Evolutionary conservation across 2,113 vertebrate genomes (phyloP).

Genomic region (Ia io): DNA sequence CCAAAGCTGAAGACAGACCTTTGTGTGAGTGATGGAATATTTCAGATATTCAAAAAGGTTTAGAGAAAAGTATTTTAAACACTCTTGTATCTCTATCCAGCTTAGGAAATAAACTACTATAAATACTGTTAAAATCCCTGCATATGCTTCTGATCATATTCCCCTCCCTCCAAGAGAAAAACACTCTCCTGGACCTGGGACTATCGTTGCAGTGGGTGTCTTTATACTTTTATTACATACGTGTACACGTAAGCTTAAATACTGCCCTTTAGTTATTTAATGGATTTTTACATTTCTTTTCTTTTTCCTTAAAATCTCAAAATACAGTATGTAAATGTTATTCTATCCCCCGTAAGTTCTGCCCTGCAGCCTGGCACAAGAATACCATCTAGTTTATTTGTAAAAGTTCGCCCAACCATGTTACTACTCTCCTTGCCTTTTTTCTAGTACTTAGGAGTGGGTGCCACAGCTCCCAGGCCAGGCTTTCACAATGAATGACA

Average conservation of each 20-base stretch:
- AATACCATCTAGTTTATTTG: background rate
- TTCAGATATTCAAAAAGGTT: background rate
- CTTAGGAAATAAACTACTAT: background rate
- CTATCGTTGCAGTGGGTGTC: background rate
- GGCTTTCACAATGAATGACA: background rate
- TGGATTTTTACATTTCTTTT: background rate
- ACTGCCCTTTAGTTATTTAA: background rate
- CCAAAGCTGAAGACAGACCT: background rate
- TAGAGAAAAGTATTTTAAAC: background rate
- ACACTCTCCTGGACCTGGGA: background rate
- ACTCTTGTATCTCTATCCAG: background rate
- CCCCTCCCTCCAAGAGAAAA: background rate
- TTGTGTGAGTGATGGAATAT: background rate
- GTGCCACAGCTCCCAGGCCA: background rate
- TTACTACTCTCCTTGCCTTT: background rate
- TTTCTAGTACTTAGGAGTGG: background rate
- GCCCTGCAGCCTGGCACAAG: background rate
- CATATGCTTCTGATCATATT: background rate
- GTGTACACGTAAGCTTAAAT: background rate
- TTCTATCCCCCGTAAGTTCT: background rate
- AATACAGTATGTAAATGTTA: background rate
- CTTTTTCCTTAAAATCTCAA: background rate
- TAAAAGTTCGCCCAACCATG: background rate
- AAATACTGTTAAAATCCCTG: background rate
- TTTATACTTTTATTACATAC: background rate